Evolutionary conservation across 2,797 vertebrate genomes (phyloP).

Genomic region (Sylvilagus floridanus): DNA sequence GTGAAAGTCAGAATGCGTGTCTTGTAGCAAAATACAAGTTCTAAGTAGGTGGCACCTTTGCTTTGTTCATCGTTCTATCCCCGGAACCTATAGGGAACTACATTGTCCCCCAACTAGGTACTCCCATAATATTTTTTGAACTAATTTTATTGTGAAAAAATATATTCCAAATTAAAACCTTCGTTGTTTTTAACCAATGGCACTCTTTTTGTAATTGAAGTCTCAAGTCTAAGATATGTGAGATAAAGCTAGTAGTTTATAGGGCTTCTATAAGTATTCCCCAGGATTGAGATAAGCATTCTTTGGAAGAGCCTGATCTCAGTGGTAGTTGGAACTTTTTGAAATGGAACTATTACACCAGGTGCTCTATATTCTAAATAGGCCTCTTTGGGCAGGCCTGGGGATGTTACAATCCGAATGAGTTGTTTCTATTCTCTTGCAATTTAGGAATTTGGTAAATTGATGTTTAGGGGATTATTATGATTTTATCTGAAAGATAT

Average conservation of each 20-base stretch:
- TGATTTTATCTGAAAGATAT: conserved; percentile 8
- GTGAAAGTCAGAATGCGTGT: not conserved
- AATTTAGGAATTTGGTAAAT: conserved; percentile 47
- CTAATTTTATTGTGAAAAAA: not conserved
- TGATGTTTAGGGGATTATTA: not conserved
- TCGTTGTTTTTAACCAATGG: not conserved
- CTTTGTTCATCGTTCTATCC: conserved; percentile 5
- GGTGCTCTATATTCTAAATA: not conserved
- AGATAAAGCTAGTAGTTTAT: not conserved
- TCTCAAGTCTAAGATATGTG: not conserved
- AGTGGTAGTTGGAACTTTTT: not conserved
- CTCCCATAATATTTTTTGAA: not conserved
- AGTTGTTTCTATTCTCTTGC: conserved; percentile 12
- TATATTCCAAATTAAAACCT: not conserved
- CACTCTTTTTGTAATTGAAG: not conserved
- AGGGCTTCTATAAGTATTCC: not conserved
- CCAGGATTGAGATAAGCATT: not conserved
- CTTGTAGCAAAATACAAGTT: not conserved
- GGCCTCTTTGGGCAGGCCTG: not conserved
- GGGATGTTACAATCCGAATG: not conserved
- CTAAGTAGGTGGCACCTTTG: not conserved
- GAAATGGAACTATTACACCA: not conserved
- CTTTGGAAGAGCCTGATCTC: not conserved
- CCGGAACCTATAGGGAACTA: not conserved
- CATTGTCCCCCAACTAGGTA: not conserved